Percentiles rank a stretch among this genome's conserved stretches.
phyloP scores from a whole-genome alignment of 35 echinoderm and acorn worm genomes.

The Stichopus chloronotus region DNA sequence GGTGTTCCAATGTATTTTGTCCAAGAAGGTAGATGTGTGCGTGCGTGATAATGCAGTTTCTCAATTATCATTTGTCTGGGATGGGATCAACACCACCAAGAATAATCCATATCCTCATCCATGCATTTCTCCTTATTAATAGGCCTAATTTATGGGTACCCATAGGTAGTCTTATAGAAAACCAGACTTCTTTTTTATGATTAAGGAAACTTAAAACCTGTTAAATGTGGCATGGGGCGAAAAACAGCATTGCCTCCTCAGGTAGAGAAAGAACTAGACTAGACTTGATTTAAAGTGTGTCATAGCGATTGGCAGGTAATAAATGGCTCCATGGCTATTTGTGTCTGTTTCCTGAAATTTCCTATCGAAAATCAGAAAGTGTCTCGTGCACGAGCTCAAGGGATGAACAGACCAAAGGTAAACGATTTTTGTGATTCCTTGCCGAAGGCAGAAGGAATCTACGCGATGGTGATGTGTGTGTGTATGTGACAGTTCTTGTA shows the following conservation, averaged over 20 bases:
- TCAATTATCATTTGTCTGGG: slow-evolving; percentile 26
- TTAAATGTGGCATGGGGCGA: slow-evolving; percentile 30
- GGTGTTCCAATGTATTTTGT: no score
- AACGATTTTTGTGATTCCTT: slow-evolving; percentile 40
- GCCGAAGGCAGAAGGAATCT: no score
- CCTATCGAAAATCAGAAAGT: no score
- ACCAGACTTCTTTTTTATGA: not conserved
- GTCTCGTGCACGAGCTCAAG: no score
- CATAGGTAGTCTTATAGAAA: slow-evolving; percentile 11
- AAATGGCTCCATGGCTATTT: no score
- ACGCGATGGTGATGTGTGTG: no score
- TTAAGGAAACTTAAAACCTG: slow-evolving; percentile 10
- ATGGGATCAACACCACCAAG: slow-evolving; percentile 31
- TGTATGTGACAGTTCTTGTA: no score
- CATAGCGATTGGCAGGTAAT: no score
- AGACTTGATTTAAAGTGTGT: no score
- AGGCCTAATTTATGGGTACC: not conserved
- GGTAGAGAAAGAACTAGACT: slow-evolving; percentile 16
- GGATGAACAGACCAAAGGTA: slow-evolving; percentile 23
- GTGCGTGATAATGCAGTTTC: no score
- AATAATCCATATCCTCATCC: slow-evolving; percentile 36
- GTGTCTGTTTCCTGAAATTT: no score
- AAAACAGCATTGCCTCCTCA: slow-evolving; percentile 39
- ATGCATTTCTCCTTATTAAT: slow-evolving; percentile 36
- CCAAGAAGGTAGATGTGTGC: no score